Base-by-base conservation (phyloP, 1,140 invertebrate genomes). In the Drosophila pseudoobscura region DNA sequence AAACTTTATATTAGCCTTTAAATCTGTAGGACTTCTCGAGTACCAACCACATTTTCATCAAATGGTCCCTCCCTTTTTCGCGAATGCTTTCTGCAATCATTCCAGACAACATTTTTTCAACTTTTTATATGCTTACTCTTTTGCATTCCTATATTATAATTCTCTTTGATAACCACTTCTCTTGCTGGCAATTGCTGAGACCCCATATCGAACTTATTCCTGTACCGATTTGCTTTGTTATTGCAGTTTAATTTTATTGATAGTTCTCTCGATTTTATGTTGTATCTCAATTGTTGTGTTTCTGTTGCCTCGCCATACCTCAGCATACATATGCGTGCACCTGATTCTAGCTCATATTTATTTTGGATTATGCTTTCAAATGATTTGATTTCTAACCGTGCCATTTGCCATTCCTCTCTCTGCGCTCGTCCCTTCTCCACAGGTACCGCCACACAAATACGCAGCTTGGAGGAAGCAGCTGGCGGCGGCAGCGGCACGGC, bases 401-500 rank as follows among this genome's bases (percentile, higher is more conserved):
- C 57, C 73, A 58, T 66, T 53, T 66, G 52, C 64, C 70, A 75
- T 75, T 78, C 69, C 59, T 57, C 56, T 59, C 56, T 59, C 63
- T 69, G 62, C 76, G 51, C 51, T 71, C 63, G 59, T 80, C 51
- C 54, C 54, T 45, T 73, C 43, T 65, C 53, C 71, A 11, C 75
- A 91, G 89, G 89, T 78, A 91, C 78, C 51, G 78, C 89, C 57
- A 76, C 82, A 54, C 84, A 87, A 75, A 68, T 78, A 52, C 83
- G 89, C 2, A 75, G 82, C 47, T 49, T 74, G 66, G 79, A 89
- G 65, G 89, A 90, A 60, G 66, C 70, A 58, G 52, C 35, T 39
- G 35, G 35, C 11, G 11, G 35, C 35, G 35, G 35, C 31, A 3
- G 63, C 55, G 74, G 65, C 51, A 45, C 56, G 44, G 53, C 74